A percentile compares a stretch with the other conserved stretches of the same genome.
Conservation (phyloP, 2,888 invertebrate species). For the Rhagium mordax region DNA sequence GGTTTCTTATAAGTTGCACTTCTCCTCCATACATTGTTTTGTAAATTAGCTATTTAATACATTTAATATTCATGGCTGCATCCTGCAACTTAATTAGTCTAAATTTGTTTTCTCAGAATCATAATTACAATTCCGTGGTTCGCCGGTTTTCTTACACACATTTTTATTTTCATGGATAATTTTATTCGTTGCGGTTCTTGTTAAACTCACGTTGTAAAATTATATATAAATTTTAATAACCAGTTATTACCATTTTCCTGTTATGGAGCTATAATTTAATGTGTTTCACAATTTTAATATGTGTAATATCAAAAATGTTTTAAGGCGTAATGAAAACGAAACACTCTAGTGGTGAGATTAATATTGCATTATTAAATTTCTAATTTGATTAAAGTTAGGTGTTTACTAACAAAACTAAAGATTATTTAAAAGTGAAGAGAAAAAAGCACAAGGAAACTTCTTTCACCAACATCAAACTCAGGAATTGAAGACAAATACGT, state of each 20-base stretch:
- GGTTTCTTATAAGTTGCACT: no score
- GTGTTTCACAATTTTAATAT: constrained; percentile 30
- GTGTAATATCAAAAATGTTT: constrained; percentile 11
- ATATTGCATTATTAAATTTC: constrained; percentile 4
- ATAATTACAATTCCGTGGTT: neutral
- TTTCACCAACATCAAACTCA: no score
- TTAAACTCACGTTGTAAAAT: constrained; percentile 13
- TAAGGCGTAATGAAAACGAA: constrained; percentile 27
- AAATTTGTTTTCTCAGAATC: constrained; percentile 10
- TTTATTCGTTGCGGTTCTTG: constrained; percentile 3
- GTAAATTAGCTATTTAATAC: constrained; percentile 8
- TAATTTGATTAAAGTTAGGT: neutral
- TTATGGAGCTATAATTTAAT: constrained; percentile 18
- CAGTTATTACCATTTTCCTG: constrained; percentile 24
- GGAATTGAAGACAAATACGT: no score
- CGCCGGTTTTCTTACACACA: constrained; percentile 1
- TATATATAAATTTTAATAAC: constrained; percentile 24
- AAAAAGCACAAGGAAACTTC: no score
- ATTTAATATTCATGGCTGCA: constrained; percentile 10
- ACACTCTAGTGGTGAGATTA: neutral
- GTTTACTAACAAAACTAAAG: no score
- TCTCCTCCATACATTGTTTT: neutral
- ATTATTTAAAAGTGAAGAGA: no score
- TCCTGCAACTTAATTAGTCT: constrained; percentile 8
- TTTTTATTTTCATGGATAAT: constrained; percentile 1